phyloP scores from a whole-genome alignment of 2,113 vertebrate species.

The Pan troglodytes region DNA sequence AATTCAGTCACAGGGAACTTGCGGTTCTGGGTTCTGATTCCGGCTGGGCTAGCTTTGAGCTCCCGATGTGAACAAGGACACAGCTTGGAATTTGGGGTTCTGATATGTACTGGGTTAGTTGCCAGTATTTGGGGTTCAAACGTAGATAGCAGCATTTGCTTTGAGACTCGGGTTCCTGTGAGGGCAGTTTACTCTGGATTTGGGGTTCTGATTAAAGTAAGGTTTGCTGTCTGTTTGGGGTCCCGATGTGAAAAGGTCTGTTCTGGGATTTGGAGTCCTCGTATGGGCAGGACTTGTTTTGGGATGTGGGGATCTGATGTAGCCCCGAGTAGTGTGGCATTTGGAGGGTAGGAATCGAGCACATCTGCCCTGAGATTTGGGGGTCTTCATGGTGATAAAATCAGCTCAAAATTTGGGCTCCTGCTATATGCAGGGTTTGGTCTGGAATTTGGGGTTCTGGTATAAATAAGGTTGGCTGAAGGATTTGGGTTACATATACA shows the following conservation, averaged over 20 bases:
- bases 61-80: neutral
- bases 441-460: neutral
- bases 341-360: neutral
- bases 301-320: neutral
- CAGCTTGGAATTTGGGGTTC: neutral
- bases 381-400: neutral
- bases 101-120: neutral
- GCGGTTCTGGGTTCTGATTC: neutral
- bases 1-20: neutral
- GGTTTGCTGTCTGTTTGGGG: neutral
- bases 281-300: neutral
- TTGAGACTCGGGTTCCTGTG: neutral
- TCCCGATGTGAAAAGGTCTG: neutral
- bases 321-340: neutral
- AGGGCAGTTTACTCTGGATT: neutral
- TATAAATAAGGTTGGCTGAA: neutral
- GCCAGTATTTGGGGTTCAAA: neutral
- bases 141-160: neutral
- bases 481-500: neutral
- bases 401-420: neutral
- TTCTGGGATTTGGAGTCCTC: neutral
- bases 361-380: neutral
- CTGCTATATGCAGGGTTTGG: neutral
- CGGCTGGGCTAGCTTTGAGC: neutral
- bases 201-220: slow-evolving; percentile 8